phyloP scores from a whole-genome alignment of 2,888 invertebrate species.

The Myopa tessellatipennis region DNA sequence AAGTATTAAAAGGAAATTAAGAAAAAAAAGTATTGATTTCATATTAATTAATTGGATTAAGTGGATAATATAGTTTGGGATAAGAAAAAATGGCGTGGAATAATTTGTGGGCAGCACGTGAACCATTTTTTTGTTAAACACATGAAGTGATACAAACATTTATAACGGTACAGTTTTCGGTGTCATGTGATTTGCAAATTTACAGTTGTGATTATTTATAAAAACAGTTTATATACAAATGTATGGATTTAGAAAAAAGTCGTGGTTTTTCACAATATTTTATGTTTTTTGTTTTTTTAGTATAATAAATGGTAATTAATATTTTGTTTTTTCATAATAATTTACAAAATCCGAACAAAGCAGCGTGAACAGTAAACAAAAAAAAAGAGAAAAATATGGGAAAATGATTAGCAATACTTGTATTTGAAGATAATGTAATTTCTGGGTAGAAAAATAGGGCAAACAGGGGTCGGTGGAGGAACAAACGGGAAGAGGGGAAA shows the following conservation, averaged over 20 bases:
- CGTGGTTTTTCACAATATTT: not conserved
- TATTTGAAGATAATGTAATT: constrained; percentile 30
- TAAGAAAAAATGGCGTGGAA: not conserved
- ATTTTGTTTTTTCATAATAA: constrained; percentile 49
- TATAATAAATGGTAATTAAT: constrained; percentile 36
- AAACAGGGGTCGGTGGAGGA: not conserved
- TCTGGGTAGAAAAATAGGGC: not conserved
- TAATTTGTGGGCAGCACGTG: not conserved
- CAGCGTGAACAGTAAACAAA: constrained; percentile 66
- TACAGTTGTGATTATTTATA: not conserved
- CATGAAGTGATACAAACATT: constrained; percentile 23
- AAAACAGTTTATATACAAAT: constrained; percentile 27
- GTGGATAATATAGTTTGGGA: constrained; percentile 32
- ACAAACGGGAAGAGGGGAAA: not conserved
- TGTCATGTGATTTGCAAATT: constrained; percentile 5
- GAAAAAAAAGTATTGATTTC: not conserved
- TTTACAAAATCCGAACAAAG: constrained; percentile 68
- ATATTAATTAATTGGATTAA: not conserved
- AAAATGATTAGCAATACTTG: constrained; percentile 62
- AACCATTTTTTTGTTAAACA: not conserved
- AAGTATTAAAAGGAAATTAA: not conserved
- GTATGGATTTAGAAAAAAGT: constrained; percentile 6
- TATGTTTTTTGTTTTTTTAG: constrained; percentile 10
- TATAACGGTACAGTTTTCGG: constrained; percentile 10
- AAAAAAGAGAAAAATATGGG: constrained; percentile 57